phyloP scores from a whole-genome alignment of 2,888 invertebrate species.

The Dusona sp. region DNA sequence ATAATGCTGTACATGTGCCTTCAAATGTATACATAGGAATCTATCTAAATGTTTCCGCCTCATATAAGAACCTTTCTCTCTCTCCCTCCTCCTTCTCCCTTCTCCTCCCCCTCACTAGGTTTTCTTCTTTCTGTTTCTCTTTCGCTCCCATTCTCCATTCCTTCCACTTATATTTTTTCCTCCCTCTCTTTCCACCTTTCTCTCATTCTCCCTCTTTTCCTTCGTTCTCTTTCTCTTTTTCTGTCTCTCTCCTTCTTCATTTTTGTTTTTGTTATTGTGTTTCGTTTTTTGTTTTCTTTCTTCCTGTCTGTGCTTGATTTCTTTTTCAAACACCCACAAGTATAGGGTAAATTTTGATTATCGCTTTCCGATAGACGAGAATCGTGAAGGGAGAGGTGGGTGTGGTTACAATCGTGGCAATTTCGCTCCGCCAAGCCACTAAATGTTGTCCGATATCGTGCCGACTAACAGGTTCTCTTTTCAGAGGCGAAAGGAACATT shows the following conservation, averaged over 20 bases:
- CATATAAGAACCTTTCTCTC: background rate
- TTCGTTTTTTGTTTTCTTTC: background rate
- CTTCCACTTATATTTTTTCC: background rate
- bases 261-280: background rate
- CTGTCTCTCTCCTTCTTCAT: background rate
- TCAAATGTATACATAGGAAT: background rate
- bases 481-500: slow-evolving; percentile 17
- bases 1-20: background rate
- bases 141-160: background rate
- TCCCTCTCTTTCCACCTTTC: background rate
- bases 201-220: background rate
- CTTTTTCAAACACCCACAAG: slow-evolving; percentile 31
- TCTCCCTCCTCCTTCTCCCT: no score
- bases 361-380: slow-evolving; percentile 53
- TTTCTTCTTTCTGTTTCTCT: background rate
- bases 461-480: slow-evolving; percentile 38
- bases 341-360: slow-evolving; percentile 55
- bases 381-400: slow-evolving; percentile 20
- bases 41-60: slow-evolving; percentile 14
- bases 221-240: background rate
- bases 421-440: slow-evolving; percentile 4
- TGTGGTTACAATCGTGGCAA: slow-evolving; percentile 9
- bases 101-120: background rate
- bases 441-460: slow-evolving; percentile 34
- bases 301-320: slow-evolving; percentile 29